Base-by-base conservation (phyloP, 2,797 vertebrate species). In the Champsocephalus esox region DNA sequence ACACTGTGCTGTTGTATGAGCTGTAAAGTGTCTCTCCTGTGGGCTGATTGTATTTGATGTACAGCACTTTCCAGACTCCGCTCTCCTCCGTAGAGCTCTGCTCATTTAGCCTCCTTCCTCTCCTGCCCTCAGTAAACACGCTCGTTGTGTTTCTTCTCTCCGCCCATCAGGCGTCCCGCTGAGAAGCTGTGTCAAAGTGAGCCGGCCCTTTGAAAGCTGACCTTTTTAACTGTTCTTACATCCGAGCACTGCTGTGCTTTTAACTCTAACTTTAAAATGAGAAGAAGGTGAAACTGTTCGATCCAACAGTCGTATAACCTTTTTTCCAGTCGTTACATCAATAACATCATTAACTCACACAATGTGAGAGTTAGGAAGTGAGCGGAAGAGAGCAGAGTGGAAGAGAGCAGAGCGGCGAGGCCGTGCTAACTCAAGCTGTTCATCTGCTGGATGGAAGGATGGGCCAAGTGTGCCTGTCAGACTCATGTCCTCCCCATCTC, bases 151-250 rank as follows among this genome's bases (percentile, higher is more conserved):
- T 46, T 57, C 4, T 63, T 48, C 46, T 45, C 10, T 48, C 2
- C 16, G 34, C 32, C 0, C 14, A 70, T 63, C 69, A 73, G 69
- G 21, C 52, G 66, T 56, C 72, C 72, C 70, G 80, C 80, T 77
- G 66, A 66, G 72, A 82, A 49, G 46, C 44, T 19, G 17, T 63
- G 44, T 77, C 64, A 61, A 61, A 73, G 46, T 61, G 52, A 70
- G 52, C n/a, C 44, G 56, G 63, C 19, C 9, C 63, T 83, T 83
- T 83, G 63, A 79, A 77, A 66, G 71, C 46, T 71, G 63, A 81
- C 80, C 72, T 71, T 85, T 61, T 63, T 43, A 45, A 52, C 8
- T 0, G 72, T 24, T 16, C 12, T 65, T 72, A 74, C 64, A 64
- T 79, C 75, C 70, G 24, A 12, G 0, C 38, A 63, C 70, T 70